These are phyloP conservation scores for Geothlypis trichas DNA, from an alignment of 2,113 vertebrate genomes.

Conservation along the genomic window DNA sequence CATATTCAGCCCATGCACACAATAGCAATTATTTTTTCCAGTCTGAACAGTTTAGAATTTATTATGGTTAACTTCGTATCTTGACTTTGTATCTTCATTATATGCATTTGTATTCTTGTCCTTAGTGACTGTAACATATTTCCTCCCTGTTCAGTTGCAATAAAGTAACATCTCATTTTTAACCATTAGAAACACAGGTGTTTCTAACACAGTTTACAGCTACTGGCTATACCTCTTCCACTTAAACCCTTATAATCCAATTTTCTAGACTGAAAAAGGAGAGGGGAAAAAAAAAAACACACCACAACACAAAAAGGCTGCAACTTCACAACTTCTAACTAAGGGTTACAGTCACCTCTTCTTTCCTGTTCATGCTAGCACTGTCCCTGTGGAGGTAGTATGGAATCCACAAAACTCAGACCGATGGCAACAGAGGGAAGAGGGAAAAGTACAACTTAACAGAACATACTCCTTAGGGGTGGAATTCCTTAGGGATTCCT, in stretches of 20 bases:
- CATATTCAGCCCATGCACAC: background rate
- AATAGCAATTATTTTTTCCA: background rate
- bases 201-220: background rate
- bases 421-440: background rate
- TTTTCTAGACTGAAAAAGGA: background rate
- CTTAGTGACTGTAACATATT: background rate
- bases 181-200: background rate
- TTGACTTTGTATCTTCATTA: background rate
- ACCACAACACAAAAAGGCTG: background rate
- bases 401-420: background rate
- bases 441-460: background rate
- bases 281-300: accelerated
- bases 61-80: background rate
- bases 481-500: background rate
- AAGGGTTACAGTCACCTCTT: background rate
- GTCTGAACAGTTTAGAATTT: background rate
- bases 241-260: background rate
- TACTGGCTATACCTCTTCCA: background rate
- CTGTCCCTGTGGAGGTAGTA: background rate
- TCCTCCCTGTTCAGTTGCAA: background rate
- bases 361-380: background rate
- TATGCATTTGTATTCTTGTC: background rate
- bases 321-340: background rate
- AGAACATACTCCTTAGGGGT: background rate
- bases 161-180: background rate